phyloP scores from a whole-genome alignment of 1,140 invertebrate genomes.

The Archegozetes longisetosus region DNA sequence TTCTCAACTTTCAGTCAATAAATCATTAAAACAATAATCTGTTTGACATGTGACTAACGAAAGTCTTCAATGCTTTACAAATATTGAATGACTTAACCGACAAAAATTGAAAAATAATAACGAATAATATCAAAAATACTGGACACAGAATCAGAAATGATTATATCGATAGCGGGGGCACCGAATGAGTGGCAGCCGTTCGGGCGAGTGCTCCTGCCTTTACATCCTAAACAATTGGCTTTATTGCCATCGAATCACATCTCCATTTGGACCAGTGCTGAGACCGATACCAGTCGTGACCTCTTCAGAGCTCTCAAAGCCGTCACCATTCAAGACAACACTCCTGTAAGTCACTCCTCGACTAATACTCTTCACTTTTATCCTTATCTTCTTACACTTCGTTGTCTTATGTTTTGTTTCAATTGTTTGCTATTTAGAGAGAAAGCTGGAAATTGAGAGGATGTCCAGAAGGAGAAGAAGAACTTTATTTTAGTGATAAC shows the following conservation, averaged over 20 bases:
- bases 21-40: too few species aligned
- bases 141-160: too few species aligned
- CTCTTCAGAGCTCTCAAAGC: constrained; percentile 29
- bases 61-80: too few species aligned
- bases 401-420: background rate
- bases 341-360: background rate
- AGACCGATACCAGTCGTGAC: constrained; percentile 25
- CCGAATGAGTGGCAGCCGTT: background rate
- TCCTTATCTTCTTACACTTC: background rate
- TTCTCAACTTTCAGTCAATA: too few species aligned
- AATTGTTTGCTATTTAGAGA: background rate
- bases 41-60: too few species aligned
- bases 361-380: background rate
- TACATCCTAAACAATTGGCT: background rate
- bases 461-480: constrained; percentile 48
- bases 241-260: background rate
- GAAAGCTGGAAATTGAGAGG: constrained; percentile 16
- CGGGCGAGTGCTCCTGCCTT: background rate
- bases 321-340: constrained; percentile 27
- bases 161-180: background rate
- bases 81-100: too few species aligned
- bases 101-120: too few species aligned
- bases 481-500: constrained; percentile 67
- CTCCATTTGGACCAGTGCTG: background rate
- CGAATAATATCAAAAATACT: too few species aligned